Percentiles rank a stretch among this genome's conserved stretches.
Conservation (phyloP, 2,113 vertebrate genomes). For the Turdus rufiventris region DNA sequence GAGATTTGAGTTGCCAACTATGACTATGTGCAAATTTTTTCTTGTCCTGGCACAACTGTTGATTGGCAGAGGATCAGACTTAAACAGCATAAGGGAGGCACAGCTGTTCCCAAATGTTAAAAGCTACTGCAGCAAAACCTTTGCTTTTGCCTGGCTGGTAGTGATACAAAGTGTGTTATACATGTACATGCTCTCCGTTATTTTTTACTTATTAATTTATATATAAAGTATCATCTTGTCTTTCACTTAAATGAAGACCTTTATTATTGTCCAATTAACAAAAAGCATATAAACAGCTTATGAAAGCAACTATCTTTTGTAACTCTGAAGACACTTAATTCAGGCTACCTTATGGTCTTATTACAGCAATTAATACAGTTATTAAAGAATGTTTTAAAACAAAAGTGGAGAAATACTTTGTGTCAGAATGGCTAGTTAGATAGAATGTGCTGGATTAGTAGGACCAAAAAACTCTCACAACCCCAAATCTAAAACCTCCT, state of each 20-base stretch:
- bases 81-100: neutral
- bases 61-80: neutral
- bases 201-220: neutral
- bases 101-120: neutral
- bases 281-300: neutral
- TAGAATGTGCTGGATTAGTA: neutral
- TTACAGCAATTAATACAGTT: neutral
- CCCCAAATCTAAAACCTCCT: neutral
- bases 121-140: neutral
- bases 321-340: neutral
- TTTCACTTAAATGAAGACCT: neutral
- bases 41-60: neutral
- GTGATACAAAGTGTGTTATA: neutral
- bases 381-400: neutral
- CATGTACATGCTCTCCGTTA: rapidly evolving
- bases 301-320: neutral
- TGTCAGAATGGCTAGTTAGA: neutral
- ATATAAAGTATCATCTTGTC: neutral
- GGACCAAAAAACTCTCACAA: neutral
- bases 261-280: neutral
- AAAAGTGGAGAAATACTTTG: neutral
- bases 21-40: neutral
- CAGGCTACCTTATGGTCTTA: neutral
- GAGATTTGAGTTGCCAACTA: neutral
- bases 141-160: neutral